Evolutionary conservation across 2,888 invertebrate species (phyloP).

Genomic region (Drosophila prostipennis): DNA sequence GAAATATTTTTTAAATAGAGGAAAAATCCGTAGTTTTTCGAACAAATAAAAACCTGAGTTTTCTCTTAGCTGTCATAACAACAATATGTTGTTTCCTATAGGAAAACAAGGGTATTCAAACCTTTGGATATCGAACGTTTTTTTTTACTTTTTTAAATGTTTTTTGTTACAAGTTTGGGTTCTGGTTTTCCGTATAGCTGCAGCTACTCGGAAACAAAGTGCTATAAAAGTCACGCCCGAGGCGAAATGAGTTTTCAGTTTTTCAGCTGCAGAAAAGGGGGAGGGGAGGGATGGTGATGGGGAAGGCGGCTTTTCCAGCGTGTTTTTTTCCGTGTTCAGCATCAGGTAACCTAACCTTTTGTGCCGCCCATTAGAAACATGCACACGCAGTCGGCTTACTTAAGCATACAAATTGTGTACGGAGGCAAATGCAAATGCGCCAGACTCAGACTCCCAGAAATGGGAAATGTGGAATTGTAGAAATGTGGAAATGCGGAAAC

Average conservation of each 20-base stretch:
- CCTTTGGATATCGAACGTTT: slow-evolving; percentile 30
- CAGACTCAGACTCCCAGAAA: slow-evolving; percentile 48
- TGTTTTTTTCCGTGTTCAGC: slow-evolving; percentile 59
- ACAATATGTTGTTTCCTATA: no score
- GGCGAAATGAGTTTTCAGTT: slow-evolving; percentile 76
- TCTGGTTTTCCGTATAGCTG: slow-evolving; percentile 23
- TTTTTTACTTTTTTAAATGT: slow-evolving; percentile 3
- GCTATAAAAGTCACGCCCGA: slow-evolving; percentile 77
- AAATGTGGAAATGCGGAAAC: slow-evolving; percentile 69
- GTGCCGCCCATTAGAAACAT: slow-evolving; percentile 77
- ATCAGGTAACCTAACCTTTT: slow-evolving; percentile 73
- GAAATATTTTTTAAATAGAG: no score
- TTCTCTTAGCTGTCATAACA: slow-evolving; percentile 7
- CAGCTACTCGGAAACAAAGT: slow-evolving; percentile 58
- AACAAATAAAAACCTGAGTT: neutral
- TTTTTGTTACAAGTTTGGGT: slow-evolving; percentile 15
- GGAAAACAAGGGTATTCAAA: slow-evolving; percentile 18
- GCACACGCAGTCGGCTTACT: slow-evolving; percentile 77
- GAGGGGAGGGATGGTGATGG: neutral
- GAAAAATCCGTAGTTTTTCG: neutral
- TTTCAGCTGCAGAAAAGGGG: slow-evolving; percentile 23
- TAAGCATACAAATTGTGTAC: slow-evolving; percentile 65
- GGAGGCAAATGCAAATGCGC: slow-evolving; percentile 69
- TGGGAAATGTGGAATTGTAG: slow-evolving; percentile 49
- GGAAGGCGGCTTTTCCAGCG: slow-evolving; percentile 33